Conservation (phyloP, 37 sponge, comb jelly and placozoan species). For the Mnemiopsis leidyi region DNA sequence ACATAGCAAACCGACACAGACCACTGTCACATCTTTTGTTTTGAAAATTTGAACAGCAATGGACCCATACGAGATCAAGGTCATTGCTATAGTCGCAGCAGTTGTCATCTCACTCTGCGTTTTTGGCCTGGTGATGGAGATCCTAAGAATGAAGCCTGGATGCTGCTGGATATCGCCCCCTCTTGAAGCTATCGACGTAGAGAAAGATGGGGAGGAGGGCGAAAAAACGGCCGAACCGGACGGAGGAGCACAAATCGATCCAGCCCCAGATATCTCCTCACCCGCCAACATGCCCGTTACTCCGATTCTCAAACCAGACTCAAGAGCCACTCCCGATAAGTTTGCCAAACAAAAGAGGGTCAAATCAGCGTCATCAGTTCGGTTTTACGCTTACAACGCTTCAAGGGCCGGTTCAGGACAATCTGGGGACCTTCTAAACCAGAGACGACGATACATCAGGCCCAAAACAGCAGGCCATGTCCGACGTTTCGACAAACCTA, state of each 20-base stretch:
- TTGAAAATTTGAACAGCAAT: too few species aligned
- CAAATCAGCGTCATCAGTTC: conserved; percentile 37
- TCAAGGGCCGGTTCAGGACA: background rate
- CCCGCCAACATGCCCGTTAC: background rate
- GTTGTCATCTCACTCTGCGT: conserved; percentile 25
- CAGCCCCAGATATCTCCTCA: background rate
- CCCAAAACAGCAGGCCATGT: conserved; percentile 54
- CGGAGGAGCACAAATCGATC: background rate
- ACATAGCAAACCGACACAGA: too few species aligned
- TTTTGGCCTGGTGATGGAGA: conserved; percentile 36
- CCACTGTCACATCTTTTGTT: too few species aligned
- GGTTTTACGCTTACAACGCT: conserved; percentile 52
- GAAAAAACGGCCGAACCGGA: background rate
- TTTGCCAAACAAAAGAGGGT: background rate
- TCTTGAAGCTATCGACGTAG: background rate
- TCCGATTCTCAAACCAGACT: conserved; percentile 39
- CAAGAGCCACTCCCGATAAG: background rate
- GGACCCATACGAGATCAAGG: conserved; percentile 64
- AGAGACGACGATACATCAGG: background rate
- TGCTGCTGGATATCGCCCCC: conserved; percentile 55
- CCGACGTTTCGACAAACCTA: background rate
- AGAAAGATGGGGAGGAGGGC: background rate
- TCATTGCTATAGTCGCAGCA: conserved; percentile 31
- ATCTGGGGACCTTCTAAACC: background rate
- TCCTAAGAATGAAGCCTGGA: conserved; percentile 45